Base-by-base conservation (phyloP, 2,113 vertebrate genomes). In the Bos taurus region DNA sequence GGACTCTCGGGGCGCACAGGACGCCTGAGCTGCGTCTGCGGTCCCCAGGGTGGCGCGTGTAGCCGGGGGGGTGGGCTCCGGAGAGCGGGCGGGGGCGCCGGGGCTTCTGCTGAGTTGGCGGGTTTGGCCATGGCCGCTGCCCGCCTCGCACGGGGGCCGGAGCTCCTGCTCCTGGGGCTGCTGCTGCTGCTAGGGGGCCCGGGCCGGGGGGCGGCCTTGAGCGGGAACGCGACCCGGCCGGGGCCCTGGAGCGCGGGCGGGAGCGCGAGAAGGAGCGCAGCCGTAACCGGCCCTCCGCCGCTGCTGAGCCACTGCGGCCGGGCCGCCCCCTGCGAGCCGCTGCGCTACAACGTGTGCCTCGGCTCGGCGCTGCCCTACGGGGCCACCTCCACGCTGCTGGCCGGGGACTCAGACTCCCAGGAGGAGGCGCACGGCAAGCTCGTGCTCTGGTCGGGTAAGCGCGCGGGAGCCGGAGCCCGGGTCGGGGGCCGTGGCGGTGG, bases 361-460 rank as follows among this genome's bases (percentile, higher is more conserved):
- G 99, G 99, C 25, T 99, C 99, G 3, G 98, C 99, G 62, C 95
- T 99, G 57, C 99, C 99, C 1, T 99, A 99, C 98, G 99, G 98
- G 23, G 99, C 99, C 96, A 99, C 99, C n/a, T 99, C 99, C 86
- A 99, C 99, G 93, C 60, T 99, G 71, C 98, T 99, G 99, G 99
- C 99, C 1, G 99, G 99, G 80, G 99, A 99, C 98, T 99, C 99
- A 54, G 97, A 62, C 84, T 99, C 99, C 1, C 99, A 99, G 94
- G 99, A 99, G 83, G 99, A 99, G 92, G 99, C 99, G 83, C 99
- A 99, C 86, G 99, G 99, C 97, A 99, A 99, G 97, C 98, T 99
- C 59, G 98, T 99, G 98, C 99, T 99, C 98, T 99, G 99, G 99
- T 99, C 99, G 10, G 99, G 99, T 99, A 98, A 99, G 99, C 50